These are phyloP conservation scores for Apolygus lucorum DNA, from an alignment of 1,140 invertebrate species.

Conservation along the genomic window DNA sequence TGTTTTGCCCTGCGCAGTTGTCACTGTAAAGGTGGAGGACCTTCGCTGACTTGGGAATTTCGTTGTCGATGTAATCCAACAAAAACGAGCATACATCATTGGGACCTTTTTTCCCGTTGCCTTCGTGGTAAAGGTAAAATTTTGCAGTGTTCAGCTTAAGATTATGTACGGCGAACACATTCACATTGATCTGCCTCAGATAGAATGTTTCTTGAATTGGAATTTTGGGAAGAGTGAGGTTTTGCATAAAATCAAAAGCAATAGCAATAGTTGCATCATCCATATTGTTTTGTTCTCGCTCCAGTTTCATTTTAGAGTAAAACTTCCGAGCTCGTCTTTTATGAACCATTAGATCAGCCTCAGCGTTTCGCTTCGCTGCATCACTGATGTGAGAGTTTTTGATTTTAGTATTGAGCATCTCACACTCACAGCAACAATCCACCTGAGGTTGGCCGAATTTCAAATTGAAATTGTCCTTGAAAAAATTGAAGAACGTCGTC, in stretches of 20 bases:
- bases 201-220: slow-evolving; percentile 34
- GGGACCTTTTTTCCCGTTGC: slow-evolving; percentile 31
- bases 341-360: slow-evolving; percentile 34
- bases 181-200: slow-evolving; percentile 35
- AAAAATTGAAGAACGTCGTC: slow-evolving; percentile 34
- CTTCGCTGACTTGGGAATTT: slow-evolving; percentile 29
- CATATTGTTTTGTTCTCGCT: slow-evolving; percentile 29
- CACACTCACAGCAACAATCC: slow-evolving; percentile 34
- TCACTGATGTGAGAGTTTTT: slow-evolving; percentile 28
- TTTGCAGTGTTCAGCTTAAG: slow-evolving; percentile 31
- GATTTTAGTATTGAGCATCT: slow-evolving; percentile 25
- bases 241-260: slow-evolving; percentile 38
- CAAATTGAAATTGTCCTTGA: slow-evolving; percentile 33
- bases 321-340: slow-evolving; percentile 33
- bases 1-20: slow-evolving; percentile 27
- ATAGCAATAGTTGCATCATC: slow-evolving; percentile 30
- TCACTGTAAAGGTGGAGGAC: slow-evolving; percentile 32
- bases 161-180: slow-evolving; percentile 35
- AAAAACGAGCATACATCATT: slow-evolving; percentile 36
- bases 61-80: slow-evolving; percentile 32
- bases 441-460: slow-evolving; percentile 35
- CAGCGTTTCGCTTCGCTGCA: slow-evolving; percentile 33
- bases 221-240: slow-evolving; percentile 33
- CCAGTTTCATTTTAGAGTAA: slow-evolving; percentile 33
- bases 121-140: slow-evolving; percentile 35